Base-by-base conservation (phyloP, 2,888 invertebrate genomes). In the Latrodectus elegans region DNA sequence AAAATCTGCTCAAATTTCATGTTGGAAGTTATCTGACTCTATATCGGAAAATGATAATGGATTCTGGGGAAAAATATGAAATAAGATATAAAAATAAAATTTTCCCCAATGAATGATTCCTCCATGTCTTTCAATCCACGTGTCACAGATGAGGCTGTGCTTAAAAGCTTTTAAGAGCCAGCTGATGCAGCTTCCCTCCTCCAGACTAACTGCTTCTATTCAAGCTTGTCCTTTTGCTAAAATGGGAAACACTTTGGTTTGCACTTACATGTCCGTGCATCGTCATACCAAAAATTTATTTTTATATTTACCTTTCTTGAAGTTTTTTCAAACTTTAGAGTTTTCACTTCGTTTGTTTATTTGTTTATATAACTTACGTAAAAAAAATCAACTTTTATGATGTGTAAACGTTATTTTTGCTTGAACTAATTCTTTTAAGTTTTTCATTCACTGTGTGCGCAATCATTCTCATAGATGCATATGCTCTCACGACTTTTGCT, bases 201-300 rank as follows among this genome's bases (percentile, higher is more conserved):
- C 38, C 70, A 80, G 60, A 64, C 80, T 72, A 80, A 72, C 60
- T 51, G 72, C 49, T 64, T n/a, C 22, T 78, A 80, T 72, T 80
- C 71, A 80, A 72, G 60, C 60, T 64, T 80, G 78, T 72, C 53
- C 64, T 80, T 64, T 80, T 72, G 55, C 80, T 80, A 80, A 80
- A 80, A 72, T 17, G 80, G 72, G 80, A 80, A 80, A 52, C 80
- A 80, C 80, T 80, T 72, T 64, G 60, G 14, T 12, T 60, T 12
- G 60, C n/a, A 60, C 60, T 60, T 60, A 60, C 60, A 10, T 60
- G 60, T 60, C 60, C 60, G 60, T 8, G 12, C 4, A 15, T 60
- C 60, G 60, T 60, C 60, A 60, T 60, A 11, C 60, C 0, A 60
- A 38, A 38, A 60, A 15, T 60, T 60, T 60, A 60, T 60, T 60